Base-by-base conservation (phyloP, 2,888 invertebrate species). In the Erannis defoliaria region DNA sequence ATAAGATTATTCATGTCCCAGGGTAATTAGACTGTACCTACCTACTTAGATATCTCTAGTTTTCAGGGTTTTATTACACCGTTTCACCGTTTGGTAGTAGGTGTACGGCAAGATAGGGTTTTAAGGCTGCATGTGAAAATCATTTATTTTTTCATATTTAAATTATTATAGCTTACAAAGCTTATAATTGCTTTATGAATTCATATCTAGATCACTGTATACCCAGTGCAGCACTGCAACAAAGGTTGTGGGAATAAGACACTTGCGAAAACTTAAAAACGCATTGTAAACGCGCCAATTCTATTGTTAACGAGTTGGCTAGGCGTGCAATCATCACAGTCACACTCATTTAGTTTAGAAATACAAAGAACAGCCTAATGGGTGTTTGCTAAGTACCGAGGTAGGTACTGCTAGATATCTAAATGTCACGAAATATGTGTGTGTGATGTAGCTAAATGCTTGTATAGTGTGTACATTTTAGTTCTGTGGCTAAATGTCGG, bases 191-290 rank as follows among this genome's bases (percentile, higher is more conserved):
- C n/a, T 16, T 16, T 6, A 35, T 21, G 0, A 35, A 49, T 49
- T 49, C 21, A 14, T 14, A 35, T 14, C 21, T 35, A n/a, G 14
- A 35, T 48, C n/a, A 19, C 5, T 23, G 35, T 23, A 23, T 14
- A 9, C 46, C 5, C 40, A 12, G 19, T 19, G 53, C 48, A 33
- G 37, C 40, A 53, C 55, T 57, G 18, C 56, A 56, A 56, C 50
- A 50, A 5, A 43, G 42, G 21, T 50, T 43, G 51, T 63, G 63
- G 50, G 63, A 63, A 63, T 40, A 26, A 35, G 55, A 45, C 48
- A 42, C 35, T 64, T 64, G 53, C 60, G 64, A 60, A 64, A 64
- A 51, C 51, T 2, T 42, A 51, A 55, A 54, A 55, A 43, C 12
- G 50, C 50, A 59, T 46, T 58, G 50, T 45, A 21, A 42, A 42